Base-by-base conservation (phyloP, 2,888 invertebrate genomes). In the Anagyrus pseudococci region DNA sequence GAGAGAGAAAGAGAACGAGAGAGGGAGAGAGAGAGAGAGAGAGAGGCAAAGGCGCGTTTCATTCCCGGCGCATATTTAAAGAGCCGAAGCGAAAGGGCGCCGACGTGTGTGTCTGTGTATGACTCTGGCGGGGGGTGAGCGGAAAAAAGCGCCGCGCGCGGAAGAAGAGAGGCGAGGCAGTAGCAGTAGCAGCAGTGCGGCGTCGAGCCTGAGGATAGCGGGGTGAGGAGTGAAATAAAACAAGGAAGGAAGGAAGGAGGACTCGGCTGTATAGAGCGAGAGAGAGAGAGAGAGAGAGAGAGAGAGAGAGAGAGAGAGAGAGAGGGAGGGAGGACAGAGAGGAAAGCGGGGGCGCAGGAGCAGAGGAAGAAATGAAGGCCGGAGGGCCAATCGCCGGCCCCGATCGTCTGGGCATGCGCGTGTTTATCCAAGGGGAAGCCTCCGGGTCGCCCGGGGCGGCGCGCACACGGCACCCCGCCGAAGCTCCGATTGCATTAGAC, bases 51-150 rank as follows among this genome's bases (percentile, higher is more conserved):
- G 4, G 41, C 50, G 43, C 48, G 62, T 60, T 63, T 59, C 60
- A 53, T 60, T 61, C 60, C 50, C 66, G 33, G 62, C 57, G 66
- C 66, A 66, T 66, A 66, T 66, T 66, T 62, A 62, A 66, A 66
- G 66, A 66, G 66, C 55, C 22, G 7, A 8, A 1, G 25, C 49
- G 50, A 3, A 17, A 17, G 40, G 15, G 29, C 10, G 29, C 29
- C 29, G n/a, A n/a, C 29, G 29, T 29, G 10, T 29, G 10, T 29
- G 10, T 10, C 4, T 29, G 29, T 29, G 10, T 29, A 29, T 29
- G 40, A 23, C 17, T 22, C n/a, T 10, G 48, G 20, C 2, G 3
- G 25, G 26, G 48, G 17, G n/a, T 19, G 25, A 13, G 43, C 15
- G n/a, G 40, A 26, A 52, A 52, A 37, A 33, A 25, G 20, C 17